A percentile compares a stretch with the other conserved stretches of the same genome.
Evolutionary conservation across 2,888 invertebrate species (phyloP).

Genomic region (Panzeria rudis): DNA sequence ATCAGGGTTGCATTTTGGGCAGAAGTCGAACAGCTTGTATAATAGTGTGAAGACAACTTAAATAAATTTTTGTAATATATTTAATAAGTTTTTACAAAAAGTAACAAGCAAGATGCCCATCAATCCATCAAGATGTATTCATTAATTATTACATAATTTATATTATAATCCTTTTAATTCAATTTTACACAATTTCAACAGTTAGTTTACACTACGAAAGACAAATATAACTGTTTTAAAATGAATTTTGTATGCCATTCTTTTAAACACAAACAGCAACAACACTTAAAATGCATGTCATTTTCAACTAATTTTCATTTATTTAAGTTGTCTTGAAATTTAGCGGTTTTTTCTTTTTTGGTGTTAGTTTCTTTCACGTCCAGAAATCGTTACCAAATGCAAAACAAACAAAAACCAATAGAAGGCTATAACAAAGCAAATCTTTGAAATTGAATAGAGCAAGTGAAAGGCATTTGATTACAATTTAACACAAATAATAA

Average conservation of each 20-base stretch:
- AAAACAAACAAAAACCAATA: not conserved
- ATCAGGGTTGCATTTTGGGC: too few relatives aligned
- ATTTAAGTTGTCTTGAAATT: conserved; percentile 53
- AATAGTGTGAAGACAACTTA: too few relatives aligned
- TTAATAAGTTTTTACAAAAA: too few relatives aligned
- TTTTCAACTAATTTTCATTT: conserved; percentile 61
- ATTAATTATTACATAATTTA: too few relatives aligned
- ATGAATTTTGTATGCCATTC: conserved; percentile 19
- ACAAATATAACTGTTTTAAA: not conserved
- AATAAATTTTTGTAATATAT: too few relatives aligned
- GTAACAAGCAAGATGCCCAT: too few relatives aligned
- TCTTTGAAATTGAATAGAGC: conserved; percentile 62
- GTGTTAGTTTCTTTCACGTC: conserved; percentile 33
- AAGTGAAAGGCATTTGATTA: conserved; percentile 71
- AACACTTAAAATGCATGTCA: conserved; percentile 49
- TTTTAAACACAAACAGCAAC: conserved; percentile 23
- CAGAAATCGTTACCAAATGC: conserved; percentile 19
- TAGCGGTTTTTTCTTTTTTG: conserved; percentile 44
- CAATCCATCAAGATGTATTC: too few relatives aligned
- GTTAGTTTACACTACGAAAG: too few relatives aligned
- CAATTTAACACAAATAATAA: conserved; percentile 71
- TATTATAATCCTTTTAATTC: too few relatives aligned
- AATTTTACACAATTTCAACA: too few relatives aligned
- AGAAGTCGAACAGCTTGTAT: too few relatives aligned
- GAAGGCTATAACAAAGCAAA: conserved; percentile 3